phyloP scores from a whole-genome alignment of 2,888 invertebrate species.

The Megaustenia siamemsis region DNA sequence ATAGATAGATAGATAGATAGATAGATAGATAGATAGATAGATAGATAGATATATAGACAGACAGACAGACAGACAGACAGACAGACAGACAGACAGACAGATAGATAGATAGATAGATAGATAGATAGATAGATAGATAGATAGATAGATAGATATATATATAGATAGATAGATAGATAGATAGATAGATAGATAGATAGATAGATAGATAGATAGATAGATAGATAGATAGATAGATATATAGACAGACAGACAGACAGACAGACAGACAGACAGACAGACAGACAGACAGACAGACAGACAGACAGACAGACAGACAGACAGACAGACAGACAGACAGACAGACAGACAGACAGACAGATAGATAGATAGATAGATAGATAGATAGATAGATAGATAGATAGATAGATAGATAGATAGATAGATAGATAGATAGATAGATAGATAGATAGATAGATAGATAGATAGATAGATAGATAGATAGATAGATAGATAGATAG shows the following conservation, averaged over 20 bases:
- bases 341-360: too few species aligned
- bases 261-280: conserved; percentile 45
- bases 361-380: conserved; percentile 29
- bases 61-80: conserved; percentile 45
- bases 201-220: not conserved
- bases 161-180: conserved; percentile 2
- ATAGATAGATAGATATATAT: conserved; percentile 16
- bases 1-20: too few species aligned
- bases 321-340: conserved; percentile 34
- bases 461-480: not conserved
- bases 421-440: conserved; percentile 9
- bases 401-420: not conserved
- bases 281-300: conserved; percentile 41
- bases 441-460: conserved; percentile 19
- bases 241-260: too few species aligned
- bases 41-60: conserved; percentile 40
- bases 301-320: conserved; percentile 44
- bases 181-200: not conserved
- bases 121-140: conserved; percentile 17
- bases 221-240: not conserved
- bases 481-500: not conserved
- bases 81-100: conserved; percentile 50
- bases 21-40: too few species aligned
- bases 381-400: not conserved
- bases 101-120: conserved; percentile 38